phyloP scores from a whole-genome alignment of 2,113 vertebrate genomes.

The Zosterops borbonicus region DNA sequence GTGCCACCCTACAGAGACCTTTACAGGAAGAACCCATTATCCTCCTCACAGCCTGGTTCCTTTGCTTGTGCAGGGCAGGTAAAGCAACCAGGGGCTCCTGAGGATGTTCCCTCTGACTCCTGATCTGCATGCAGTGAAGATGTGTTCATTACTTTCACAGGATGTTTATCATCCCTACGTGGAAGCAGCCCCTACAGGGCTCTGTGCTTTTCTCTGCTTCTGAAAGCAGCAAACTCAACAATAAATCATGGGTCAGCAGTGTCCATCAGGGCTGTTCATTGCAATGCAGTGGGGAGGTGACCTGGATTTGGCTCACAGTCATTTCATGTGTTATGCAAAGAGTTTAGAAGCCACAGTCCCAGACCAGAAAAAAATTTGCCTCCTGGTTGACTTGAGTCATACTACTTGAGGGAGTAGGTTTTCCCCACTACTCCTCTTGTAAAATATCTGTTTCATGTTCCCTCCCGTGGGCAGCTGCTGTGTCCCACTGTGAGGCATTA shows the following conservation, averaged over 20 bases:
- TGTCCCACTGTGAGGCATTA: background rate
- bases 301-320: background rate
- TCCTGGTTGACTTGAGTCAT: background rate
- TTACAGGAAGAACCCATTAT: background rate
- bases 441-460: background rate
- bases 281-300: accelerated
- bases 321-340: background rate
- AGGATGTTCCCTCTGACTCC: background rate
- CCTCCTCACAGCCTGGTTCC: background rate
- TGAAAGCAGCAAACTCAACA: background rate
- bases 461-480: background rate
- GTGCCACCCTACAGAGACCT: background rate
- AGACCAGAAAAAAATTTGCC: background rate
- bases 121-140: background rate
- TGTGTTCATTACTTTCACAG: background rate
- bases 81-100: background rate
- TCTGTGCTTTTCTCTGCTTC: background rate
- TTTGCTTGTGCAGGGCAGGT: accelerated
- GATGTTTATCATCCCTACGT: background rate
- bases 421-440: accelerated
- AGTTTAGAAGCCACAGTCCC: background rate
- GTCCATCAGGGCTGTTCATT: background rate
- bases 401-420: background rate
- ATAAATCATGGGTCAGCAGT: background rate
- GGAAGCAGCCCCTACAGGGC: background rate